Base-by-base conservation (phyloP, 2,113 vertebrate species). In the Pluvianellus socialis region DNA sequence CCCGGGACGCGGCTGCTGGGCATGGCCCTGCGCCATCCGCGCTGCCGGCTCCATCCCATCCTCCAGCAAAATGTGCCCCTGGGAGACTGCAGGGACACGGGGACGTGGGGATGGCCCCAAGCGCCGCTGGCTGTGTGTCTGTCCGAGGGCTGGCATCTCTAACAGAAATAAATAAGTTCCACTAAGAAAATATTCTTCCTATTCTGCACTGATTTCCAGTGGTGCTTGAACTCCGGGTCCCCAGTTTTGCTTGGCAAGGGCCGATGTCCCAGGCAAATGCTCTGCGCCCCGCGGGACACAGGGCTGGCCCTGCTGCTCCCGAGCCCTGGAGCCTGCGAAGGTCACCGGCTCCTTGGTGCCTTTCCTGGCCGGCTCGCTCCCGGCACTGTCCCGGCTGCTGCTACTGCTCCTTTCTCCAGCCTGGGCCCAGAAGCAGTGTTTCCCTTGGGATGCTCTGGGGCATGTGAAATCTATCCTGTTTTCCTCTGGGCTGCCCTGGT, bases 41-140 rank as follows among this genome's bases (percentile, higher is more conserved):
- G 1, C 72, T 10, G 50, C 33, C 0, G 2, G 35, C 47, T 88
- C 56, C 4, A 0, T 30, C 77, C 71, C 55, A 8, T 58, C 56
- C 62, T 52, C 49, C 56, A 30, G 72, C 66, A 63, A 47, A 75
- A 23, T 1, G 4, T 55, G 56, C 5, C 58, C 55, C 33, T 1
- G 5, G 74, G 71, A 53, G 27, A 2, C 61, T 52, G 61, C 35
- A 19, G 80, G 92, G 50, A 59, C n/a, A 16, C 9, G 5, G 38
- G 49, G 35, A 42, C 40, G 5, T 0, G 1, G 55, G 62, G 75
- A 55, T 5, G 17, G 65, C 65, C 42, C 62, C 2, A 24, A 42
- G 49, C 0, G 0, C 49, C 4, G 1, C 49, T 4, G 26, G 28
- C 40, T 42, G 67, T 0, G 3, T 19, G 8, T 53, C 67, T 26